Base-by-base conservation (phyloP, 1,140 invertebrate genomes). In the Pseudomyrmex pallidus region DNA sequence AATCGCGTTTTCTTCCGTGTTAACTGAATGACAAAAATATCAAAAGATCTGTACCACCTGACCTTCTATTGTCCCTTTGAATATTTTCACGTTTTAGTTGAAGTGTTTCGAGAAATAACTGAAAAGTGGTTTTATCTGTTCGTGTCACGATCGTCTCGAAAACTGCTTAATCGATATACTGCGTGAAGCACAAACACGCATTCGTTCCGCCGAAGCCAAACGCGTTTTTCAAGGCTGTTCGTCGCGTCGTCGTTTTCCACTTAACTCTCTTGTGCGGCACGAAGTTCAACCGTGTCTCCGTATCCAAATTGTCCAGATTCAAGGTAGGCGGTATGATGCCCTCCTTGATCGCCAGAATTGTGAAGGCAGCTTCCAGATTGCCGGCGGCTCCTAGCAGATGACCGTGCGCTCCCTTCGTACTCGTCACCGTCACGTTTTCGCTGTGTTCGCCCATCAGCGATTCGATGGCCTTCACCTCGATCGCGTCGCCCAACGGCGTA, bases 181-280 rank as follows among this genome's bases (percentile, higher is more conserved):
- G 91, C 10, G 93, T 94, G 77, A 98, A 95, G 94, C 98, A 98
- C 12, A 99, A 93, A 86, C 96, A 97, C 50, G 98, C 98, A 96
- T 99, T 99, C 20, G 99, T 99, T 50, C 99, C 99, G 74, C 99
- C 99, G 96, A 99, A 99, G 5, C 99, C 99, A 96, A 99, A 99
- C 13, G 99, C 98, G 95, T 99, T 99, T 94, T 98, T 99, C 61
- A 99, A 93, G n/a, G 98, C 98, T 87, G 98, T 95, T 91, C 97
- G 95, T 90, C 92, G 92, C 1, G 86, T 92, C n/a, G 50, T 91
- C 56, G 76, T 74, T 44, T 90, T 87, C 97, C 98, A 98, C 67
- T 93, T 90, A 91, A 95, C 93, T 84, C 95, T 94, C 25, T 90
- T 89, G 74, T 96, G 96, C 15, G 95, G 93, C n/a, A 98, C 96